phyloP scores from a whole-genome alignment of 2,888 invertebrate genomes.

The Thera britannica region DNA sequence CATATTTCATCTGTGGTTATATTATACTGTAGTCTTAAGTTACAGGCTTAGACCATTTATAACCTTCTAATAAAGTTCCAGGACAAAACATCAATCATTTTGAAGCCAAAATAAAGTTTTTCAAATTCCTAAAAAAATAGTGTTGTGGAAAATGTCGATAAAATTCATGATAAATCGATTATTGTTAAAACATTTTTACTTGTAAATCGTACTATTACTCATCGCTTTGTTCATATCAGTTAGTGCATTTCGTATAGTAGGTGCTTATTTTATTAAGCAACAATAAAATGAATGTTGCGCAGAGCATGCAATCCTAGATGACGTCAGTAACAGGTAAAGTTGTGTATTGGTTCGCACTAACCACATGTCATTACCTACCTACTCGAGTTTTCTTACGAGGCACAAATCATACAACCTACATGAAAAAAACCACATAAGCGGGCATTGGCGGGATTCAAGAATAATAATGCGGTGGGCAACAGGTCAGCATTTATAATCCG shows the following conservation, averaged over 20 bases:
- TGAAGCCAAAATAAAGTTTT: not conserved
- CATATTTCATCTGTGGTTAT: too few species aligned
- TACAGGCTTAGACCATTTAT: too few species aligned
- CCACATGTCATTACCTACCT: slow-evolving; percentile 3
- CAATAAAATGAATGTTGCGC: slow-evolving; percentile 9
- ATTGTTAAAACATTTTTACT: not conserved
- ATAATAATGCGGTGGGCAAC: slow-evolving; percentile 75
- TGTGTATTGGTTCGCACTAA: slow-evolving; percentile 3
- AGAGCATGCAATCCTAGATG: slow-evolving; percentile 7
- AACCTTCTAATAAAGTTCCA: too few species aligned
- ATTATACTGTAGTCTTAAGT: too few species aligned
- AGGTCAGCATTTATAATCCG: slow-evolving; percentile 77
- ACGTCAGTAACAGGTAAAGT: slow-evolving; percentile 24
- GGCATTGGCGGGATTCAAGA: slow-evolving; percentile 66
- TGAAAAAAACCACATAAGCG: slow-evolving; percentile 46
- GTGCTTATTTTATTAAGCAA: not conserved
- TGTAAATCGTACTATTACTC: not conserved
- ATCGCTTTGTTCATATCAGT: not conserved
- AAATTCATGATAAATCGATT: not conserved
- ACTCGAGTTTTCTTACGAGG: slow-evolving; percentile 11
- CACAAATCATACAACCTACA: slow-evolving; percentile 30
- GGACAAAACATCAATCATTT: too few species aligned
- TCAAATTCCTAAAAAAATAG: not conserved
- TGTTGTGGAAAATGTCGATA: slow-evolving; percentile 1
- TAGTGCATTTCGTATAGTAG: not conserved